Evolutionary conservation across 2,797 vertebrate species (phyloP).

Genomic region (Rhyacichthys aspro): DNA sequence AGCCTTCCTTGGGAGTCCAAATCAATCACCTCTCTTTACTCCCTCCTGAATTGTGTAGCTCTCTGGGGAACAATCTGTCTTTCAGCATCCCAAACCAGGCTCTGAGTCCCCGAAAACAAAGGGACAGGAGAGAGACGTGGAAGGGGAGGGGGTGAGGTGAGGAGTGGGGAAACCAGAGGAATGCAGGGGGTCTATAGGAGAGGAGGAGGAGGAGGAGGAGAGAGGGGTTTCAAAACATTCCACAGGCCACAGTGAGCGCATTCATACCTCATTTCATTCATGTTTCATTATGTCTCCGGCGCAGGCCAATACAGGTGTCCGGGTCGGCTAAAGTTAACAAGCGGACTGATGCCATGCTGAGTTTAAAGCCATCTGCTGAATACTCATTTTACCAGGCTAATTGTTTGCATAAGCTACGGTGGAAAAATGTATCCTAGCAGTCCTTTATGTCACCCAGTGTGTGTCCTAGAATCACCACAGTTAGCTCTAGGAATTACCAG

Average conservation of each 20-base stretch:
- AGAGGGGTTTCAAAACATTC: conserved; percentile 68
- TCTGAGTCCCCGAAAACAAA: conserved; percentile 40
- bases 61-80: conserved; percentile 27
- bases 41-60: conserved; percentile 19
- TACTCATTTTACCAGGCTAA: neutral
- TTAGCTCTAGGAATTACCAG: neutral
- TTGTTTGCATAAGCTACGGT: neutral
- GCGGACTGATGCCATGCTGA: neutral
- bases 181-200: conserved; percentile 61
- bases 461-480: neutral
- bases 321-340: neutral
- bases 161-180: conserved; percentile 56
- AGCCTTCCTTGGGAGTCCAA: neutral
- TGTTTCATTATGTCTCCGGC: conserved; percentile 36
- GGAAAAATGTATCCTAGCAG: conserved; percentile 8
- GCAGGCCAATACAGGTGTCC: conserved; percentile 16
- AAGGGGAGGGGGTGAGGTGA: conserved; percentile 20
- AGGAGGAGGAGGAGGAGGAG: conserved; percentile 25
- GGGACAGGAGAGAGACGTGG: conserved; percentile 23
- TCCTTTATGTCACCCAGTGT: neutral
- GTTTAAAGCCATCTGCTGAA: neutral
- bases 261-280: conserved; percentile 60
- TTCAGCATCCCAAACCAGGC: conserved; percentile 20
- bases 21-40: conserved; percentile 34
- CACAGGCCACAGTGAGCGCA: conserved; percentile 57